Evolutionary conservation across 1,140 invertebrate genomes (phyloP), one percentile per base, ranked within the genome.

Genomic region (Zaprionus camerounensis): DNA sequence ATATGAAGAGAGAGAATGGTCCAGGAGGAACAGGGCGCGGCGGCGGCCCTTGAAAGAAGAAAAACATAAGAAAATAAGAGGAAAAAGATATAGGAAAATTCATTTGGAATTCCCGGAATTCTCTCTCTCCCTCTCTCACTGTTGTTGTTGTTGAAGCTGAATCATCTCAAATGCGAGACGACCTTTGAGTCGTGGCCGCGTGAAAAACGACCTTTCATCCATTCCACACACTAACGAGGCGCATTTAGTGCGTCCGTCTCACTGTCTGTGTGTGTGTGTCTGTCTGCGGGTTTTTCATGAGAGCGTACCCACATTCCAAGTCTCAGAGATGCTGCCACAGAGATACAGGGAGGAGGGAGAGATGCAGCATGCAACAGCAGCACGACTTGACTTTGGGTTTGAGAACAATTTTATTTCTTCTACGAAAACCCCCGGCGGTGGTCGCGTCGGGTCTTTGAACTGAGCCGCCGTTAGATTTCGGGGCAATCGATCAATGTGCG

Each of bases 141-240:
- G 38, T n/a, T 9, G 9, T n/a, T 9, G 9, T 51, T 49, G n/a
- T 49, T 11, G 53, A 26, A 26, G 84, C 84, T 88, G 84, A 88
- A 90, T 88, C 84, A 88, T 90, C 84, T 80, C 74, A 49, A 62
- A 62, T 58, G 64, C 57, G 69, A 38, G 83, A 76, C 84, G 85
- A 90, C 85, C 85, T 88, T 88, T 88, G 81, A 85, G 78, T 76
- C 62, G 57, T 69, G 76, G 41, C 79, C 81, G 85, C 82, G 85
- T 91, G 85, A 88, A 88, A 90, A 88, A 90, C 85, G 85, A 88
- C 85, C 85, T 88, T 90, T 88, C 85, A 82, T 59, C 81, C 71
- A 90, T 91, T 91, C 81, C 76, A 80, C 71, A 83, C 78, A 81
- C 86, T 88, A 88, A 88, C 85, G 72, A 90, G 85, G 72, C 81